Evolutionary conservation across 2,888 invertebrate species (phyloP).

Genomic region (Hetaerina titia): DNA sequence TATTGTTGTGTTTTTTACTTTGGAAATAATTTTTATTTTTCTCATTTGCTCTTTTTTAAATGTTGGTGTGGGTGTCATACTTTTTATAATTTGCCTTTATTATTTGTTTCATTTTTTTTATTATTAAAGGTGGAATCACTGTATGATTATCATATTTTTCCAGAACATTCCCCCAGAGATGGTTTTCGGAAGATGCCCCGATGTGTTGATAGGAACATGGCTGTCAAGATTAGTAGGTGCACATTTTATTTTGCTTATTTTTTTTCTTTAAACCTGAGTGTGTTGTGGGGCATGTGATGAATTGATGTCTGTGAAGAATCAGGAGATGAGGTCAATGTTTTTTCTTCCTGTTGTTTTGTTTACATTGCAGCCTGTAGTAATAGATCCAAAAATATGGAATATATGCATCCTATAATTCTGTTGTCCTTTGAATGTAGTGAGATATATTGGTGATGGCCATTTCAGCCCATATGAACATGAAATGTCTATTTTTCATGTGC

Average conservation of each 20-base stretch:
- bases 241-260: conserved; percentile 62
- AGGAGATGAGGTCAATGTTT: background rate
- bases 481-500: no score
- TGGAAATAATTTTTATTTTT: background rate
- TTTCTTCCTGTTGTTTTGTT: background rate
- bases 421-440: background rate
- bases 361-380: background rate
- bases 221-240: conserved; percentile 66
- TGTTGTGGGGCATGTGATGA: conserved; percentile 38
- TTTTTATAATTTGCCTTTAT: background rate
- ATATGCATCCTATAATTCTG: background rate
- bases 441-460: background rate
- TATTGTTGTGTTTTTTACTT: background rate
- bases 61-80: background rate
- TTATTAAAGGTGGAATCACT: conserved; percentile 24
- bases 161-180: conserved; percentile 65
- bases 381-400: background rate
- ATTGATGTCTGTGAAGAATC: background rate
- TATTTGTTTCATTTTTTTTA: conserved; percentile 8
- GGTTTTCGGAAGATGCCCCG: conserved; percentile 63
- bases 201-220: conserved; percentile 65
- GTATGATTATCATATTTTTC: conserved; percentile 63
- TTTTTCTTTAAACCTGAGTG: background rate
- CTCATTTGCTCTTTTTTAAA: background rate
- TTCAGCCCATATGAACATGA: background rate